phyloP scores from a whole-genome alignment of 2,113 vertebrate genomes.

The Xiphias gladius region DNA sequence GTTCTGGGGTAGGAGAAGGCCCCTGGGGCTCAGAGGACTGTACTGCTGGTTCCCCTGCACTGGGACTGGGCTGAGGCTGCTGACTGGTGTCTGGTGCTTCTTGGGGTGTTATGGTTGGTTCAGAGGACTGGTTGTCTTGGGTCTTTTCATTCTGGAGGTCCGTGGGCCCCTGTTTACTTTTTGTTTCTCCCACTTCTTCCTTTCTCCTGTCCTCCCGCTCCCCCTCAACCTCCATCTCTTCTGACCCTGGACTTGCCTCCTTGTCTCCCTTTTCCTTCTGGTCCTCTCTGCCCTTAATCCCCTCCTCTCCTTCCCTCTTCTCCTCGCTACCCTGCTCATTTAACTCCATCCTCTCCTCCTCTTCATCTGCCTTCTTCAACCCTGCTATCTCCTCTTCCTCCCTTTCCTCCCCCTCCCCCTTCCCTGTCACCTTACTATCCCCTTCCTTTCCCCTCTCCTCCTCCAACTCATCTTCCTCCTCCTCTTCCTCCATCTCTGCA shows the following conservation, averaged over 20 bases:
- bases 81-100: conserved; percentile 23
- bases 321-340: conserved; percentile 69
- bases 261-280: conserved; percentile 83
- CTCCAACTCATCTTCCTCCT: conserved; percentile 85
- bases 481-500: conserved; percentile 93
- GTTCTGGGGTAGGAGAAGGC: conserved; percentile 10
- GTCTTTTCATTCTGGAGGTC: conserved; percentile 69
- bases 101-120: conserved; percentile 33
- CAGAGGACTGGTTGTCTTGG: conserved; percentile 73
- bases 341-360: conserved; percentile 79
- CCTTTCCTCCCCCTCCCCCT: conserved; percentile 78
- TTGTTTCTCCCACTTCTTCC: conserved; percentile 81
- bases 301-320: conserved; percentile 83
- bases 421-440: conserved; percentile 76
- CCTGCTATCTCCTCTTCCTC: conserved; percentile 84
- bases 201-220: conserved; percentile 79
- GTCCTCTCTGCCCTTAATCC: conserved; percentile 71
- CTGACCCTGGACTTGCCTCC: conserved; percentile 82
- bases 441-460: conserved; percentile 79
- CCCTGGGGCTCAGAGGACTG: conserved; percentile 9
- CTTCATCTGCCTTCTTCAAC: conserved; percentile 85
- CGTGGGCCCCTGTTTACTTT: conserved; percentile 52
- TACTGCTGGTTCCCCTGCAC: conserved; percentile 24
- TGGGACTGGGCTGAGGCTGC: not conserved
- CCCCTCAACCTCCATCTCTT: conserved; percentile 82